A percentile compares a stretch with the other conserved stretches of the same genome.
Conservation (phyloP, 2,888 invertebrate genomes). For the Polyommatus icarus region DNA sequence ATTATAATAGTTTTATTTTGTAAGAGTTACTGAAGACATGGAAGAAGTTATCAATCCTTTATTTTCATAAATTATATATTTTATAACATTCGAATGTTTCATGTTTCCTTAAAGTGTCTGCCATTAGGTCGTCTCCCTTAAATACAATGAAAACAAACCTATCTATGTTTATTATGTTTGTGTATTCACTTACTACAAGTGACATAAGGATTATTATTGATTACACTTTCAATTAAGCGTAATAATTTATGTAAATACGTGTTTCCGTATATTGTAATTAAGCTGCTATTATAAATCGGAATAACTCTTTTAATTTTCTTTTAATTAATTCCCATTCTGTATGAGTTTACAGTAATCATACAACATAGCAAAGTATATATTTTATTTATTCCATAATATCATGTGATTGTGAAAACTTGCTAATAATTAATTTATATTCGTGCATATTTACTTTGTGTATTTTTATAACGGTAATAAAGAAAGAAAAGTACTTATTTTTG, state of each 20-base stretch:
- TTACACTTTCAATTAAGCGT: not conserved
- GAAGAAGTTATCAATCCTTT: too few species aligned
- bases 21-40: too few species aligned
- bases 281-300: constrained; percentile 12
- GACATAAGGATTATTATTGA: not conserved
- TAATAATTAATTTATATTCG: not conserved
- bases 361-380: not conserved
- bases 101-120: too few species aligned
- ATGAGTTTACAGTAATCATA: not conserved
- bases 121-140: too few species aligned
- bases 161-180: not conserved
- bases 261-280: constrained; percentile 5
- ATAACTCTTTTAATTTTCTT: constrained; percentile 27
- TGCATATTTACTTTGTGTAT: not conserved
- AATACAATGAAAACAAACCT: not conserved
- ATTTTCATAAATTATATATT: too few species aligned
- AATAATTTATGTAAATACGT: constrained; percentile 26
- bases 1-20: too few species aligned
- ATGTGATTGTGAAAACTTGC: not conserved
- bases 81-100: too few species aligned
- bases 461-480: not conserved
- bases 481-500: not conserved
- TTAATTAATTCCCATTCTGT: constrained; percentile 7
- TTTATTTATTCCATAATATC: not conserved
- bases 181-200: not conserved